phyloP scores from a whole-genome alignment of 1,140 invertebrate species.

The Teleopsis dalmanni region DNA sequence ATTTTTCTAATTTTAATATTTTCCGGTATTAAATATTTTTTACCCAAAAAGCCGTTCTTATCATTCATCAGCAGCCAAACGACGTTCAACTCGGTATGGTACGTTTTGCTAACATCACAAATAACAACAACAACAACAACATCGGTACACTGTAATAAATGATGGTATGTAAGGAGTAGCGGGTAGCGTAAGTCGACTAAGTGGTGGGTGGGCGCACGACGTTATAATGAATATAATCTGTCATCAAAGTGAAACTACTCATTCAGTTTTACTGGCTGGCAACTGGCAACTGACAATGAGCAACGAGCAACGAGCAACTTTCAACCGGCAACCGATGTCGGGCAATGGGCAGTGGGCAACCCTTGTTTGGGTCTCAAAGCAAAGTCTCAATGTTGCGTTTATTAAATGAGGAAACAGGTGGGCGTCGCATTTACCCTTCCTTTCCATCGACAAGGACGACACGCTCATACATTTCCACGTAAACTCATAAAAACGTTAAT shows the following conservation, averaged over 20 bases:
- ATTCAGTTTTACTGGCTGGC: neutral
- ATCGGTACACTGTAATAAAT: neutral
- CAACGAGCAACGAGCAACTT: neutral
- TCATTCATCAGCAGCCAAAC: constrained; percentile 9
- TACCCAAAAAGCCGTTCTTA: too few relatives aligned
- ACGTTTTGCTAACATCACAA: too few relatives aligned
- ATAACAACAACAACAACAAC: too few relatives aligned
- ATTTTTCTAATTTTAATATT: too few relatives aligned
- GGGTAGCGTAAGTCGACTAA: neutral
- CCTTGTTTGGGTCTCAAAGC: too few relatives aligned
- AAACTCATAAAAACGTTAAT: constrained; percentile 10
- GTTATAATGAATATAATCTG: constrained; percentile 41
- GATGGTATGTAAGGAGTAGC: neutral
- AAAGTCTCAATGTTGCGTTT: constrained; percentile 3
- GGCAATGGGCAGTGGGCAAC: too few relatives aligned
- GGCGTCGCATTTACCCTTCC: constrained; percentile 1
- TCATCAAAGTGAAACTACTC: constrained; percentile 33
- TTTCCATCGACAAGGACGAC: too few relatives aligned
- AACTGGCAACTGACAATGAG: neutral
- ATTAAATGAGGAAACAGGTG: constrained; percentile 14
- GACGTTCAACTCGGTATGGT: too few relatives aligned
- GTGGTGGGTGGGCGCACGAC: neutral
- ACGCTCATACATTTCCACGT: neutral
- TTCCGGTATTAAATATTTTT: too few relatives aligned
- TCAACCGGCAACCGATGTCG: neutral